phyloP scores from a whole-genome alignment of 1,140 invertebrate species.

The Drosophila saltans region DNA sequence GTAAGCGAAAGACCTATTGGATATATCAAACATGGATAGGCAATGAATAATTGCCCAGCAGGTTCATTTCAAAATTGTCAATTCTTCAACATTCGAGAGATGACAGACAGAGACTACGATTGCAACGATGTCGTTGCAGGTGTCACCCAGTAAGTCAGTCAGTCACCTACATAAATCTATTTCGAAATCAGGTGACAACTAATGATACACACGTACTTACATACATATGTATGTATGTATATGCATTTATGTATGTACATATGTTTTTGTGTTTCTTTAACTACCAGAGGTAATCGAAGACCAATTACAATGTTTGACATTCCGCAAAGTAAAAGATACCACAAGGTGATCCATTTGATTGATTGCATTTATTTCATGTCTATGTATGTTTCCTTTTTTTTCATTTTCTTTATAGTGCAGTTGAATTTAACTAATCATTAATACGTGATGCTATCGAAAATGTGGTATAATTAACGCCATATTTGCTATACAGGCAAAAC shows the following conservation, averaged over 20 bases:
- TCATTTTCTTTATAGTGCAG: conserved; percentile 15
- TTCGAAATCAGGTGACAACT: conserved; percentile 36
- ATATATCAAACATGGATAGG: conserved; percentile 9
- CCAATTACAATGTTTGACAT: conserved; percentile 75
- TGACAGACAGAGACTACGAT: conserved; percentile 12
- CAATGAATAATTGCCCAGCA: conserved; percentile 70
- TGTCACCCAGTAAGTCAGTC: conserved; percentile 33
- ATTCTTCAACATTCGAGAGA: conserved; percentile 31
- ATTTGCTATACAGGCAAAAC: conserved; percentile 56
- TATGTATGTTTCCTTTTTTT: neutral
- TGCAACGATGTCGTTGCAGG: conserved; percentile 38
- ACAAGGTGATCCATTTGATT: conserved; percentile 63
- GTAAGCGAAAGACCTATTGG: too few species aligned
- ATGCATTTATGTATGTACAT: conserved; percentile 8
- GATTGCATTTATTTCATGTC: conserved; percentile 53
- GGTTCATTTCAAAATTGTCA: conserved; percentile 7
- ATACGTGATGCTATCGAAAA: conserved; percentile 79
- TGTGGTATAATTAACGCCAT: conserved; percentile 77
- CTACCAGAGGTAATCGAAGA: conserved; percentile 55
- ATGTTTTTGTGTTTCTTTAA: neutral
- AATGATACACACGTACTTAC: neutral
- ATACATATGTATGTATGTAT: conserved; percentile 27
- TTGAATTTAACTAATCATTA: conserved; percentile 67
- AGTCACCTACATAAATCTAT: conserved; percentile 62
- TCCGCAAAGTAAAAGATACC: conserved; percentile 62